These are phyloP conservation scores for Trigoniulus corallinus DNA, from an alignment of 1,140 invertebrate genomes.

Conservation along the genomic window DNA sequence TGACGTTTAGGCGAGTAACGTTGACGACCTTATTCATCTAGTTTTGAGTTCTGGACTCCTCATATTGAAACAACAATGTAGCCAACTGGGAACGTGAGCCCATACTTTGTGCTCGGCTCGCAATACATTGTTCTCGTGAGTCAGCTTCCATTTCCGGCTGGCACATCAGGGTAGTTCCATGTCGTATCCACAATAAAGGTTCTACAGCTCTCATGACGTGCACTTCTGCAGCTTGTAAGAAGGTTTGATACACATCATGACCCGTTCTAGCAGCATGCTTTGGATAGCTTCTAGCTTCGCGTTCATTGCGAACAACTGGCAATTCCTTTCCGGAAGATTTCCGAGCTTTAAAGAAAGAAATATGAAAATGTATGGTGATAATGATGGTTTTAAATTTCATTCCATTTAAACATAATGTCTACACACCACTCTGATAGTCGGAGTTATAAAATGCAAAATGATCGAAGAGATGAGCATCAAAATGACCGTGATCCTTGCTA, in stretches of 20 bases:
- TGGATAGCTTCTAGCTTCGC: constrained; percentile 36
- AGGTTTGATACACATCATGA: constrained; percentile 43
- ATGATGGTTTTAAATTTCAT: not conserved
- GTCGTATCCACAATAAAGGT: constrained; percentile 42
- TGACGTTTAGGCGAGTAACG: too few relatives aligned
- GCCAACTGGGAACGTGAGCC: constrained; percentile 26
- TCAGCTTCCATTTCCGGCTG: constrained; percentile 11
- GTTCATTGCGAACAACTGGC: constrained; percentile 41
- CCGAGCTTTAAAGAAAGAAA: constrained; percentile 32
- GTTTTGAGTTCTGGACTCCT: too few relatives aligned
- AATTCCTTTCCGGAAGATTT: constrained; percentile 37
- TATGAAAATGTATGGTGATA: not conserved
- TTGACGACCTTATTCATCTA: too few relatives aligned
- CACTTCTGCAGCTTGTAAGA: constrained; percentile 37
- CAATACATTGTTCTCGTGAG: constrained; percentile 20
- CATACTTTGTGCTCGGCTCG: constrained; percentile 19
- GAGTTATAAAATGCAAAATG: constrained; percentile 62
- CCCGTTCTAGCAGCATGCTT: constrained; percentile 12
- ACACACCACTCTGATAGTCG: constrained; percentile 55
- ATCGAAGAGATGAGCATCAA: constrained; percentile 49
- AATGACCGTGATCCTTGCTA: constrained; percentile 60
- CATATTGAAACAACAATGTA: constrained; percentile 14
- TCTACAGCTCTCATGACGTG: constrained; percentile 54
- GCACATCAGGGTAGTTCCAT: constrained; percentile 28
- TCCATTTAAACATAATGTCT: constrained; percentile 1